A percentile compares a stretch with the other conserved stretches of the same genome.
phyloP scores from a whole-genome alignment of 1,140 invertebrate species.

The Wiebesia pumilae region DNA sequence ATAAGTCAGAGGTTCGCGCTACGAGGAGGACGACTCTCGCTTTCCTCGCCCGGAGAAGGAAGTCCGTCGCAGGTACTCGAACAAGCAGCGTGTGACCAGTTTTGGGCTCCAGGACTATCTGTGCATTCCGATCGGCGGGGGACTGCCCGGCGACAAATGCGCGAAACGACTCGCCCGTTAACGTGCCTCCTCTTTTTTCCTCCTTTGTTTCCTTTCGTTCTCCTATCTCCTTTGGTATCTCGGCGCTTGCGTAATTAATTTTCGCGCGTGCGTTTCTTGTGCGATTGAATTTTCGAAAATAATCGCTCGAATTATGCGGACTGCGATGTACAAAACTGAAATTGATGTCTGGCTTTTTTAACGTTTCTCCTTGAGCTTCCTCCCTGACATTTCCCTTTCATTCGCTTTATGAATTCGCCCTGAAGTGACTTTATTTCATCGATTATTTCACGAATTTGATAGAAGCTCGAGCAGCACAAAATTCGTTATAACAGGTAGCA shows the following conservation, averaged over 20 bases:
- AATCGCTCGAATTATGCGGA: not conserved
- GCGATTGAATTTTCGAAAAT: slow-evolving; percentile 2
- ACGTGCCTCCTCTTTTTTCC: slow-evolving; percentile 3
- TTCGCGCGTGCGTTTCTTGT: not conserved
- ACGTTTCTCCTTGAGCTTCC: too few relatives aligned
- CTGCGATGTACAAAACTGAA: not conserved
- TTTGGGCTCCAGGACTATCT: slow-evolving; percentile 56
- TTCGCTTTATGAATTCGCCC: not conserved
- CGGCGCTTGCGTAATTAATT: slow-evolving; percentile 6
- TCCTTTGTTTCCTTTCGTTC: slow-evolving; percentile 23
- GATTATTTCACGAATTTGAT: not conserved
- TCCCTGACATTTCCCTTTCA: not conserved
- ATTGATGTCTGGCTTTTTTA: not conserved
- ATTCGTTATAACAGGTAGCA: too few relatives aligned
- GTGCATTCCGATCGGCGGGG: slow-evolving; percentile 62
- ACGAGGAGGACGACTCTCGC: not conserved
- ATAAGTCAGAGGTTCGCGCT: slow-evolving; percentile 6
- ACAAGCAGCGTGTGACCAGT: slow-evolving; percentile 60
- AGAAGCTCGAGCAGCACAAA: not conserved
- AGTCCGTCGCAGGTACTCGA: not conserved
- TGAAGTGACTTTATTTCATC: not conserved
- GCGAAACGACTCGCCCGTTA: slow-evolving; percentile 54
- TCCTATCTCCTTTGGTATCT: slow-evolving; percentile 14
- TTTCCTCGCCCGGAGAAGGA: slow-evolving; percentile 21
- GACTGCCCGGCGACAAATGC: slow-evolving; percentile 53